phyloP scores from a whole-genome alignment of 2,113 vertebrate genomes.

The Cebus imitator region DNA sequence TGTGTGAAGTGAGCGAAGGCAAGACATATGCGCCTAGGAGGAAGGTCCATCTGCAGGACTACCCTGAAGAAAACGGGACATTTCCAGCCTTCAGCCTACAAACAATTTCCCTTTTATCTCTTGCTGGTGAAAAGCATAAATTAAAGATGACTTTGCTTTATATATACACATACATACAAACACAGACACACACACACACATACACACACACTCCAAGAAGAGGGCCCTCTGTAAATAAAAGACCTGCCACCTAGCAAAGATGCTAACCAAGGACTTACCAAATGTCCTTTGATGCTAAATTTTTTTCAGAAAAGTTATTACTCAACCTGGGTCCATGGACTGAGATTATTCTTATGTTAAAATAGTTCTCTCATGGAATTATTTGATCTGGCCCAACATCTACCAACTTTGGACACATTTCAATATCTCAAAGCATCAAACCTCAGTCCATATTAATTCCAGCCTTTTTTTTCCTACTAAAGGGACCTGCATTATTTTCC shows the following conservation, averaged over 20 bases:
- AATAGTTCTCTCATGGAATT: not conserved
- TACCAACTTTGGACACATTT: constrained; percentile 14
- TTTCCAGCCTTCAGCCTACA: not conserved
- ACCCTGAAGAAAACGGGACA: not conserved
- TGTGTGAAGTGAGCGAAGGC: not conserved
- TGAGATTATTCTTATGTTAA: not conserved
- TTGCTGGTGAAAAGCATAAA: constrained; percentile 13
- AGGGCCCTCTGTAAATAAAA: not conserved
- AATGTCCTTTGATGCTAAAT: not conserved
- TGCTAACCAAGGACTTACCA: not conserved
- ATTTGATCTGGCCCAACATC: constrained; percentile 40
- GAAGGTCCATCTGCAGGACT: not conserved
- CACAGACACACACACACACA: not conserved
- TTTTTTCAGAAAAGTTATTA: not conserved
- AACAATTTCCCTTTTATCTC: constrained; percentile 1
- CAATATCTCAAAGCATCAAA: not conserved
- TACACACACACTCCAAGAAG: not conserved
- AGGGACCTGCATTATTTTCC: not conserved
- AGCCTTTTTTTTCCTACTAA: not conserved
- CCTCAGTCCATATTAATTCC: not conserved
- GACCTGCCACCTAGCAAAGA: not conserved
- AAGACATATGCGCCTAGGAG: rapidly evolving
- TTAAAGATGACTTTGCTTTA: not conserved
- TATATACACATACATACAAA: not conserved
- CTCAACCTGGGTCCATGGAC: not conserved